Conservation (phyloP, 2,888 invertebrate species). For the Anthrax anthrax region DNA sequence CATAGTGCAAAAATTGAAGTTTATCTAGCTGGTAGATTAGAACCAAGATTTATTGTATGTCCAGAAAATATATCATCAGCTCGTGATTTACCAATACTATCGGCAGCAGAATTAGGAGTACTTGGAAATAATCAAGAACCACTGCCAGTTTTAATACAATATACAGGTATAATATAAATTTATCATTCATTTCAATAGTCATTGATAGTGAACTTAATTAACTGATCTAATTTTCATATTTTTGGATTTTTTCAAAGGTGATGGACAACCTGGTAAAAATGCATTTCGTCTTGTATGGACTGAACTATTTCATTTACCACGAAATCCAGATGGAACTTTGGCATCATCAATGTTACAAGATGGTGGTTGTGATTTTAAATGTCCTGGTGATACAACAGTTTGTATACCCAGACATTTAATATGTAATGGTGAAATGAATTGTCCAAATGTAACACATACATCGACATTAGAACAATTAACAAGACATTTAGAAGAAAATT, state of each 20-base stretch:
- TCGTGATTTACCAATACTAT: slow-evolving; percentile 63
- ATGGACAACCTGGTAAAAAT: slow-evolving; percentile 66
- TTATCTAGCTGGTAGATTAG: slow-evolving; percentile 53
- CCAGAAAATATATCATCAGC: slow-evolving; percentile 74
- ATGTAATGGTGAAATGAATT: slow-evolving; percentile 79
- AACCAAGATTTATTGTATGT: slow-evolving; percentile 67
- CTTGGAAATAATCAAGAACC: slow-evolving; percentile 45
- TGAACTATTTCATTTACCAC: slow-evolving; percentile 70
- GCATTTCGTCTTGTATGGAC: slow-evolving; percentile 85
- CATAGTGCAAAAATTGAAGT: slow-evolving; percentile 78
- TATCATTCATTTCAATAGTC: too few species aligned
- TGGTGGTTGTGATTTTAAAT: slow-evolving; percentile 69
- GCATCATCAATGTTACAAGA: slow-evolving; percentile 65
- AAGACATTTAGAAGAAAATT: slow-evolving; percentile 44
- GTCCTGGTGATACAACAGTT: slow-evolving; percentile 68
- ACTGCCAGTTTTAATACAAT: slow-evolving; percentile 53
- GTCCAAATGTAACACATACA: slow-evolving; percentile 53
- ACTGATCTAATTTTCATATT: too few species aligned
- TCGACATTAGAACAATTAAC: slow-evolving; percentile 36
- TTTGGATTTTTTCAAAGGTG: too few species aligned
- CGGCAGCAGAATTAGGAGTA: slow-evolving; percentile 59
- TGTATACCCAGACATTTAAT: slow-evolving; percentile 73
- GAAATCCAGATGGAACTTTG: slow-evolving; percentile 65
- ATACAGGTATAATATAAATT: slow-evolving; percentile 34
- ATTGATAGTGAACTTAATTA: too few species aligned